Conservation (phyloP, 2,888 invertebrate genomes). For the Iphiclides podalirius region DNA sequence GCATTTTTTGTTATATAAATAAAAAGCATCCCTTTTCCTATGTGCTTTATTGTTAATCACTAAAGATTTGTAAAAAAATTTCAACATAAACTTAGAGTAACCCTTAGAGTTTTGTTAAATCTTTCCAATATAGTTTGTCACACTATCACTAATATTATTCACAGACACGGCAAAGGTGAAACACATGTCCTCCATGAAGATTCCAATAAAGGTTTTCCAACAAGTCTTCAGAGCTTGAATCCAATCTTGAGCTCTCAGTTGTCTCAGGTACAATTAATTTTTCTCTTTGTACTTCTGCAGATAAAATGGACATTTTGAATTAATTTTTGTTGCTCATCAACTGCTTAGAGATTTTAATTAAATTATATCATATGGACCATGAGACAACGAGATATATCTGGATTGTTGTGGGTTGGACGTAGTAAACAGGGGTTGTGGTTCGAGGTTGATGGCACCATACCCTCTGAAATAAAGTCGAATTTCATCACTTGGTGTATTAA, state of each 20-base stretch:
- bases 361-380: slow-evolving; percentile 82
- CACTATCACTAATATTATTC: slow-evolving; percentile 46
- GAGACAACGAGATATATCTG: slow-evolving; percentile 82
- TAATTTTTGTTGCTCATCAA: slow-evolving; percentile 40
- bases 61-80: slow-evolving; percentile 34
- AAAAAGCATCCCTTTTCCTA: slow-evolving; percentile 64
- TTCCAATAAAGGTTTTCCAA: slow-evolving; percentile 81
- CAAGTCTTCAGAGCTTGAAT: slow-evolving; percentile 69
- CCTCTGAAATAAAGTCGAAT: slow-evolving; percentile 79
- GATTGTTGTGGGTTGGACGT: slow-evolving; percentile 79
- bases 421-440: slow-evolving; percentile 73
- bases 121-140: slow-evolving; percentile 35
- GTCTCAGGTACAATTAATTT: slow-evolving; percentile 72
- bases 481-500: slow-evolving; percentile 66
- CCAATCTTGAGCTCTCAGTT: slow-evolving; percentile 66
- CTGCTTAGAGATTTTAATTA: slow-evolving; percentile 38
- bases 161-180: slow-evolving; percentile 73
- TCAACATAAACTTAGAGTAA: slow-evolving; percentile 21
- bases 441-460: slow-evolving; percentile 70
- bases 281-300: slow-evolving; percentile 77
- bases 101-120: slow-evolving; percentile 16
- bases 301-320: slow-evolving; percentile 73
- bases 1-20: slow-evolving; percentile 44
- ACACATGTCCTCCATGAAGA: slow-evolving; percentile 82
- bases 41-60: slow-evolving; percentile 59